Evolutionary conservation across 2,888 invertebrate genomes (phyloP).

Genomic region (Drosophila acutilabella): DNA sequence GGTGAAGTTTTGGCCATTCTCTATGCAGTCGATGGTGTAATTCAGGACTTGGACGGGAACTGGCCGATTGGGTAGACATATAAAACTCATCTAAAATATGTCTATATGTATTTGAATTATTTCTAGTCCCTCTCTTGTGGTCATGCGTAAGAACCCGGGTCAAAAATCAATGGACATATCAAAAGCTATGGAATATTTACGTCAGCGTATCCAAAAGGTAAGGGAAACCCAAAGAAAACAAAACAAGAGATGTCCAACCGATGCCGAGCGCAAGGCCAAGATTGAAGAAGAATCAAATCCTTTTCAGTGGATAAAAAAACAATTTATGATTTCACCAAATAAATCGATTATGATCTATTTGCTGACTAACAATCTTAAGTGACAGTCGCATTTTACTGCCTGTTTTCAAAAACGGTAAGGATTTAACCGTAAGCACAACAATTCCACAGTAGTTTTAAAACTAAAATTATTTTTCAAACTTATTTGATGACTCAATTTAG

Average conservation of each 20-base stretch:
- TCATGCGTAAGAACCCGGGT: not conserved
- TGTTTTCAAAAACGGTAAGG: too few relatives aligned
- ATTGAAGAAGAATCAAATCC: not conserved
- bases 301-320: conserved; percentile 1
- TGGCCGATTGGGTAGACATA: conserved; percentile 15
- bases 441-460: too few relatives aligned
- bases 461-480: too few relatives aligned
- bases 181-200: conserved; percentile 4
- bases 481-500: too few relatives aligned
- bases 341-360: conserved; percentile 15
- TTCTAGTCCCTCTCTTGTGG: not conserved
- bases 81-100: not conserved
- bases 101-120: not conserved
- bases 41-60: not conserved
- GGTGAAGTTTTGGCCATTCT: conserved; percentile 24
- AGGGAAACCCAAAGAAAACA: not conserved
- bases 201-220: not conserved
- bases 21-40: conserved; percentile 11
- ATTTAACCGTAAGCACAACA: too few relatives aligned
- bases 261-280: not conserved
- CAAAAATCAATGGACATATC: not conserved
- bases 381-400: too few relatives aligned
- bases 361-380: conserved; percentile 3
- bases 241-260: not conserved
- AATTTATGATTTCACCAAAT: not conserved